phyloP scores from a whole-genome alignment of 2,888 invertebrate genomes.

The Lepidocyrtinus sp. region DNA sequence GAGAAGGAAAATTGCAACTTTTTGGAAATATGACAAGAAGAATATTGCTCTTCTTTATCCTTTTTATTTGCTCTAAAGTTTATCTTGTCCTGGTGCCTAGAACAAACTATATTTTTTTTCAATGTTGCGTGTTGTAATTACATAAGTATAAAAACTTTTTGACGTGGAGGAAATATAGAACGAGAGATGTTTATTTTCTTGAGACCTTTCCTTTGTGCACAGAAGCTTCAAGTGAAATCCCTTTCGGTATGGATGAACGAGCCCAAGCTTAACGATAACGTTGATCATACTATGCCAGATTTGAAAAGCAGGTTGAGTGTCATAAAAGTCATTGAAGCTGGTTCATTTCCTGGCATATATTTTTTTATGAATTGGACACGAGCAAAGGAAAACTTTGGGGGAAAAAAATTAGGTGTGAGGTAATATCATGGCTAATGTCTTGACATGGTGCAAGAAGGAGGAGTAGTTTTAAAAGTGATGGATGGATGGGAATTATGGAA shows the following conservation, averaged over 20 bases:
- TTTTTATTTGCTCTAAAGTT: neutral
- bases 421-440: slow-evolving; percentile 9
- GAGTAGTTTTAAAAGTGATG: neutral
- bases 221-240: neutral
- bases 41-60: slow-evolving; percentile 2
- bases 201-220: neutral
- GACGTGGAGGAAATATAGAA: neutral
- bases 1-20: slow-evolving; percentile 27
- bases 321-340: slow-evolving; percentile 51
- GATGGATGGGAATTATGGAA: neutral
- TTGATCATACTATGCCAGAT: slow-evolving; percentile 24
- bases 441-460: neutral
- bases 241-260: neutral
- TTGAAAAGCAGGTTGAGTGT: slow-evolving; percentile 50
- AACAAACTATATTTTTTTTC: neutral
- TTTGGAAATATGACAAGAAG: slow-evolving; percentile 30
- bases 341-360: slow-evolving; percentile 43
- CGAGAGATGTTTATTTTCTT: too few species aligned
- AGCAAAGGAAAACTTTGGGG: neutral
- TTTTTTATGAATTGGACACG: neutral
- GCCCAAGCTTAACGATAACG: neutral
- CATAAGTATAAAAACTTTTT: neutral
- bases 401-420: neutral
- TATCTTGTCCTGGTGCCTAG: neutral
- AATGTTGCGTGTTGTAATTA: slow-evolving; percentile 2